Evolutionary conservation across 1,140 invertebrate genomes (phyloP).

Genomic region (Gyrodactylus bullatarudis): DNA sequence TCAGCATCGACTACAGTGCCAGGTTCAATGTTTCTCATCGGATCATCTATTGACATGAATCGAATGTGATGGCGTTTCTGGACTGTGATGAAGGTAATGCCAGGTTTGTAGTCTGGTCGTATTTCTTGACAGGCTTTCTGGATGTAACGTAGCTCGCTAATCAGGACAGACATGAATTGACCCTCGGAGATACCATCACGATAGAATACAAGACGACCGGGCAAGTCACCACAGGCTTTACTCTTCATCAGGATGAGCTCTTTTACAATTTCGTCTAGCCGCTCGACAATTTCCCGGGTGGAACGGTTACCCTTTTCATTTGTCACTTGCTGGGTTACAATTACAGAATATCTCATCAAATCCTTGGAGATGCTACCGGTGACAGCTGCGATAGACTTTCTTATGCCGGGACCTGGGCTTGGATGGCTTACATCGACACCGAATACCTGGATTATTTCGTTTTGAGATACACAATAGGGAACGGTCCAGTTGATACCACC

Average conservation of each 20-base stretch:
- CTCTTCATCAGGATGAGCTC: neutral
- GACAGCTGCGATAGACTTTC: conserved; percentile 35
- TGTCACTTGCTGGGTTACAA: neutral
- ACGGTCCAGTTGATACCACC: conserved; percentile 96
- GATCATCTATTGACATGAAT: conserved; percentile 86
- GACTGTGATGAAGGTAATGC: conserved; percentile 95
- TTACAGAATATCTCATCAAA: neutral
- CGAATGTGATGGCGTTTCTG: conserved; percentile 86
- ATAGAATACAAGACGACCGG: conserved; percentile 46
- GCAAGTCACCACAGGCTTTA: neutral
- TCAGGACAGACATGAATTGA: conserved; percentile 29
- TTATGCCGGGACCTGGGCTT: conserved; percentile 84
- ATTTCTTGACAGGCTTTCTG: conserved; percentile 90
- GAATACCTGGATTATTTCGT: conserved; percentile 30
- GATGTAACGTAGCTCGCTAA: conserved; percentile 79
- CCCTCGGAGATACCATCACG: conserved; percentile 85
- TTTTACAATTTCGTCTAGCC: neutral
- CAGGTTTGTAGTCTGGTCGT: conserved; percentile 81
- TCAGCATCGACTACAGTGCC: conserved; percentile 95
- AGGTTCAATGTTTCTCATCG: conserved; percentile 75
- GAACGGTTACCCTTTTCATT: neutral
- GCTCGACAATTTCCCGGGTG: neutral
- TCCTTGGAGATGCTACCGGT: neutral
- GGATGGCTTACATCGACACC: conserved; percentile 98
- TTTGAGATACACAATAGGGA: conserved; percentile 52